A percentile compares a stretch with the other conserved stretches of the same genome.
phyloP scores from a whole-genome alignment of 2,888 invertebrate genomes.

The Chymomyza procnemis region DNA sequence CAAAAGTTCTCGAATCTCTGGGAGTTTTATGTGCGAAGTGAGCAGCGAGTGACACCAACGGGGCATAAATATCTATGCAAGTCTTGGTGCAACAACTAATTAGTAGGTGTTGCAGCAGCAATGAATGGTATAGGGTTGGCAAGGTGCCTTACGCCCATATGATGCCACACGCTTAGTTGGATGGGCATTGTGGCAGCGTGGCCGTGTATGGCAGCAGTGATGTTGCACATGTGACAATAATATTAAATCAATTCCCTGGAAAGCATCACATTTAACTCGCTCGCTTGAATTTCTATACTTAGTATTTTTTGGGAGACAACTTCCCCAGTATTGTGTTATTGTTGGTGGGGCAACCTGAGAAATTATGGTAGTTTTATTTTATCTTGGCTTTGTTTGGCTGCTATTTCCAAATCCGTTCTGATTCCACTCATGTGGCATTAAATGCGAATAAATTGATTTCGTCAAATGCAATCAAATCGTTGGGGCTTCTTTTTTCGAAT shows the following conservation, averaged over 20 bases:
- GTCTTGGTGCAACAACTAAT: slow-evolving; percentile 58
- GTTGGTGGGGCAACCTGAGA: slow-evolving; percentile 37
- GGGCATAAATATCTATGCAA: slow-evolving; percentile 65
- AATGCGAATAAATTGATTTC: slow-evolving; percentile 72
- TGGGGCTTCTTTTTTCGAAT: slow-evolving; percentile 9
- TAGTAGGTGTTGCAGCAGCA: slow-evolving; percentile 45
- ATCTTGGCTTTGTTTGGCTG: slow-evolving; percentile 17
- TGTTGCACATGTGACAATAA: slow-evolving; percentile 34
- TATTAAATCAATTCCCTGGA: slow-evolving; percentile 64
- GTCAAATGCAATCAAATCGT: slow-evolving; percentile 63
- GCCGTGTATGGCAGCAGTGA: not conserved
- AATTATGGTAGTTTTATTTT: slow-evolving; percentile 60
- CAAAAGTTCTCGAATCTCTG: not conserved
- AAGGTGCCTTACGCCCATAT: slow-evolving; percentile 58
- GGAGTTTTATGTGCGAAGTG: slow-evolving; percentile 68
- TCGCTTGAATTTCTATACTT: slow-evolving; percentile 17
- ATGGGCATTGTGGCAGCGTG: slow-evolving; percentile 1
- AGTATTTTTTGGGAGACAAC: not conserved
- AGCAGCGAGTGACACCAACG: slow-evolving; percentile 57
- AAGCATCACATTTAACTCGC: slow-evolving; percentile 61
- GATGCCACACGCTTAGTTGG: not conserved
- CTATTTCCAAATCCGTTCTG: slow-evolving; percentile 24
- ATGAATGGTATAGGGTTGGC: slow-evolving; percentile 23
- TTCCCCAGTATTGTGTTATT: slow-evolving; percentile 54
- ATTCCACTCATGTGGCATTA: slow-evolving; percentile 54